Base-by-base conservation (phyloP, 2,797 vertebrate genomes). In the Remorina albescens region DNA sequence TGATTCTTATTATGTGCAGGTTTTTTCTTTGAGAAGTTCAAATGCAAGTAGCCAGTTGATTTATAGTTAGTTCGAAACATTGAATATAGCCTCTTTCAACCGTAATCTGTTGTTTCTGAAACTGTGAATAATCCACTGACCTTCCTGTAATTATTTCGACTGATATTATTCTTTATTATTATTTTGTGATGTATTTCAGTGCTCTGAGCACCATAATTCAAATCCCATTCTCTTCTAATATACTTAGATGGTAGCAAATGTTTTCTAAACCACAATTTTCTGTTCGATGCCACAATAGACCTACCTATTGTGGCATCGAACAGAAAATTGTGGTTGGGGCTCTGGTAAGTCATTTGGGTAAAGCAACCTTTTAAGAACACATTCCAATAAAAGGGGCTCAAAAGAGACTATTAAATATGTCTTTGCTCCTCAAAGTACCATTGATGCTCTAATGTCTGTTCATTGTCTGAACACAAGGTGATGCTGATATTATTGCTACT, bases 401-500 rank as follows among this genome's bases (percentile, higher is more conserved):
- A 25, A 42, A 8, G 36, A 60, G n/a, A n/a, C 19, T 59, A 50
- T 34, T 8, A 46, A 32, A 63, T 13, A 54, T 0, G 18, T 8
- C 8, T 42, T 39, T 6, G 2, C 30, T 68, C 23, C 28, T 66
- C 21, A 65, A 63, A 71, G 67, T 37, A 42, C 26, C 30, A 34
- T 42, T 6, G 1, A 42, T 15, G 41, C n/a, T n/a, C 26, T 37
- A 15, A 30, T 65, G 21, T 32, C 57, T 55, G 8, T 28, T 72
- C 9, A 41, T 60, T 41, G 2, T 26, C 26, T 41, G 42, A 53
- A 44, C 56, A 73, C 56, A 61, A 58, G 8, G 19, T 42, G 11
- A 16, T 19, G 6, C n/a, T 71, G 41, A 51, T 56, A 58, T 76
- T 63, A 67, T 39, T 67, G 61, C 56, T 55, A 11, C 36, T 30